These are phyloP conservation scores for Acromyrmex echinatior DNA, from an alignment of 1,140 invertebrate species.

Conservation along the genomic window DNA sequence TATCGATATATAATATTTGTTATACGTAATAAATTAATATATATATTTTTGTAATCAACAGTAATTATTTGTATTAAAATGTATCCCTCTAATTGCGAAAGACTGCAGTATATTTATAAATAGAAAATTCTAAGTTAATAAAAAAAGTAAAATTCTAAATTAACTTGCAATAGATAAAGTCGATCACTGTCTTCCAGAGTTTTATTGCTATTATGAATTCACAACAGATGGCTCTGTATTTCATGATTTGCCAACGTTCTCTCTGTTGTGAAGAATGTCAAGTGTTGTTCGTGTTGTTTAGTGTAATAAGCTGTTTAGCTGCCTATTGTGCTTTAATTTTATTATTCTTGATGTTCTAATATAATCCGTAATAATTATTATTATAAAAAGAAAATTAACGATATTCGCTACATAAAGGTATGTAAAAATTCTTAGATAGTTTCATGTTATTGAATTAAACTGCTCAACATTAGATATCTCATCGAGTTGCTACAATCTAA, in stretches of 20 bases:
- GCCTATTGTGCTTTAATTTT: background rate
- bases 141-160: background rate
- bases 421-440: background rate
- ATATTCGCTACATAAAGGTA: constrained; percentile 3
- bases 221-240: constrained; percentile 33
- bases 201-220: background rate
- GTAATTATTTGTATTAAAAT: constrained; percentile 23
- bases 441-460: background rate
- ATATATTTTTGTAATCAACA: constrained; percentile 37
- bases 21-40: constrained; percentile 29
- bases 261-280: background rate
- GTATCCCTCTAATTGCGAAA: background rate
- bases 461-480: constrained; percentile 26
- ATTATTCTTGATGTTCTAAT: background rate
- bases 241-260: constrained; percentile 13
- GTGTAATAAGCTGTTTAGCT: background rate
- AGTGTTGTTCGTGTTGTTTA: no score
- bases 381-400: background rate
- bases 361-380: background rate
- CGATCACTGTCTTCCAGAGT: background rate
- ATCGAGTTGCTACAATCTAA: background rate
- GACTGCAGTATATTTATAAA: background rate
- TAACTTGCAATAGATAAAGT: constrained; percentile 1
- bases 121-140: background rate
- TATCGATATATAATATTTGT: background rate